Evolutionary conservation across 2,888 invertebrate species (phyloP).

Genomic region (Drosophila lutescens): DNA sequence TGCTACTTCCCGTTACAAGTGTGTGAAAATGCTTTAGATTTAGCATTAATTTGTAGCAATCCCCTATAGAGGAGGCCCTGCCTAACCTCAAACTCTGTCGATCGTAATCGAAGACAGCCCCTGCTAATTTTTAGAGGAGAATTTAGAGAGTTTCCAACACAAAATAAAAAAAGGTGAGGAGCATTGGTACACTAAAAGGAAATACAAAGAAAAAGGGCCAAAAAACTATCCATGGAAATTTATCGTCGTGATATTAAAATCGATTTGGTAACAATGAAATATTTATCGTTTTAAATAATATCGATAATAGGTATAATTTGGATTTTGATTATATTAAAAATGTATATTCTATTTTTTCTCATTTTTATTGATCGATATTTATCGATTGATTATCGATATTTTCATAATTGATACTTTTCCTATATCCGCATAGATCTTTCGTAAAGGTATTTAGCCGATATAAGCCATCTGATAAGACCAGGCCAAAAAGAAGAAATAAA

Average conservation of each 20-base stretch:
- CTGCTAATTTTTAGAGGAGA: constrained; percentile 52
- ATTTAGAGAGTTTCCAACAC: constrained; percentile 26
- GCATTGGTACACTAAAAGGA: background rate
- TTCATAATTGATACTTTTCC: background rate
- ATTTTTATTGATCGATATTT: no score
- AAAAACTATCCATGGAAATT: no score
- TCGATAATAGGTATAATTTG: no score
- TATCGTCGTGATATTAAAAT: no score
- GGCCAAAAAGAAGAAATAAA: background rate
- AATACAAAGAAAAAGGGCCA: background rate
- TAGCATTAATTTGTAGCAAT: constrained; percentile 71
- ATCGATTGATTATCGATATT: background rate
- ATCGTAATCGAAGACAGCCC: constrained; percentile 73
- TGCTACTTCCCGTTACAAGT: constrained; percentile 71
- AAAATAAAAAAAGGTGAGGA: background rate
- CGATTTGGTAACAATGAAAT: no score
- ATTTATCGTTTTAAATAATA: no score
- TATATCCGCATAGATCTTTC: background rate
- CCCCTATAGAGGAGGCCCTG: constrained; percentile 36
- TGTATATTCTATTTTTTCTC: no score
- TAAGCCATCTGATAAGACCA: background rate
- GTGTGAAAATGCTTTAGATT: constrained; percentile 77
- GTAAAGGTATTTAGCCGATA: background rate
- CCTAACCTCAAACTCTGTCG: constrained; percentile 63
- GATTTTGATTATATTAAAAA: no score